Percentiles rank a stretch among this genome's conserved stretches.
Evolutionary conservation across 64 coral and sea anemone genomes (phyloP).

Genomic region (Trachythela sp.): DNA sequence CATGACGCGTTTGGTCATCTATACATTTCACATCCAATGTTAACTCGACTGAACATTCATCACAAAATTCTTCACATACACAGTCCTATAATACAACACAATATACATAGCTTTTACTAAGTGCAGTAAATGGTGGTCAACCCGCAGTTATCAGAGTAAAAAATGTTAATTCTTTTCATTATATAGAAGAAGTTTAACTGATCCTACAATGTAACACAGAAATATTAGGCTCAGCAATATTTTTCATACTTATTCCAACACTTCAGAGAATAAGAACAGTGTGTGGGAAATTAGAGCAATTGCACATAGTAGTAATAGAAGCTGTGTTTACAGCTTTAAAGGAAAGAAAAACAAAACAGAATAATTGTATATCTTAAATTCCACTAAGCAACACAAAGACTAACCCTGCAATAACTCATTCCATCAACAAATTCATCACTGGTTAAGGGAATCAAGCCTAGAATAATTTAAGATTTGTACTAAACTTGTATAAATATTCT

Average conservation of each 20-base stretch:
- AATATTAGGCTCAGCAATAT: too few relatives aligned
- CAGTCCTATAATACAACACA: conserved; percentile 62
- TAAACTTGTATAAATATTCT: not conserved
- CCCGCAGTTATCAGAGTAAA: too few relatives aligned
- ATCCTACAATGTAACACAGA: too few relatives aligned
- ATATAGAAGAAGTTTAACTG: too few relatives aligned
- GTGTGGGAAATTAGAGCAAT: too few relatives aligned
- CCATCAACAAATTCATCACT: conserved; percentile 93
- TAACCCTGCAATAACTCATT: conserved; percentile 82
- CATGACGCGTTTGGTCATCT: conserved; percentile 94
- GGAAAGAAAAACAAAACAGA: too few relatives aligned
- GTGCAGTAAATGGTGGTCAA: not conserved
- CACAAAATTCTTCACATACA: conserved; percentile 93
- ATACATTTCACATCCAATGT: conserved; percentile 89
- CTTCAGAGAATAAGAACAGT: too few relatives aligned
- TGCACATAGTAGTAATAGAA: too few relatives aligned
- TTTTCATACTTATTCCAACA: too few relatives aligned
- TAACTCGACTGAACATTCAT: conserved; percentile 92
- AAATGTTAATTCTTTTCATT: too few relatives aligned
- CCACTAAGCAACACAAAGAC: not conserved
- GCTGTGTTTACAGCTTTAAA: too few relatives aligned
- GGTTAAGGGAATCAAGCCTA: conserved; percentile 59
- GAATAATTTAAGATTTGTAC: not conserved
- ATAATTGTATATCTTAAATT: too few relatives aligned
- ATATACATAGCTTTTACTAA: not conserved